Conservation (phyloP, 2,113 vertebrate genomes). For the Calyptommatus sinebrachiatus region DNA sequence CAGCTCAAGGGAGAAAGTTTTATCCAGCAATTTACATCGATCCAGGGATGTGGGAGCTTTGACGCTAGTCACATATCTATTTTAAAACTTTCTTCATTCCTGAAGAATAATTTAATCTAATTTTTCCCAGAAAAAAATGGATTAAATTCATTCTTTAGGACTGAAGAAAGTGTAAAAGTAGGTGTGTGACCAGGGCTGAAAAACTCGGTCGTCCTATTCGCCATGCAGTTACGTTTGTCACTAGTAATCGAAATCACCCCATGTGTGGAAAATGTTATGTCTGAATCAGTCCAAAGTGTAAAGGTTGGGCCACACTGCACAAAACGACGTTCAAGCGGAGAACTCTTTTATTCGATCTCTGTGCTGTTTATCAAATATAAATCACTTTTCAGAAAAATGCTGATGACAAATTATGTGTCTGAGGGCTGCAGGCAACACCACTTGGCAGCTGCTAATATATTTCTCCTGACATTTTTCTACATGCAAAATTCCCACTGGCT, state of each 20-base stretch:
- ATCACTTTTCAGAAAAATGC: conserved; percentile 19
- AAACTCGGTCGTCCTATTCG: not conserved
- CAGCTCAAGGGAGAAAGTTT: not conserved
- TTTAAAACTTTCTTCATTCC: no score
- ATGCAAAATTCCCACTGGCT: conserved; percentile 1
- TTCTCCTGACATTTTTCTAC: not conserved
- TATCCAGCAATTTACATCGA: not conserved
- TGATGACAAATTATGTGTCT: conserved; percentile 24
- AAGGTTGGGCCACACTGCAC: conserved; percentile 1
- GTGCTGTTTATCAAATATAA: not conserved
- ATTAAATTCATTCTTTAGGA: no score
- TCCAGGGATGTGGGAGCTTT: no score
- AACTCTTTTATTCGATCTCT: conserved; percentile 1
- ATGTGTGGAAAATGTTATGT: conserved; percentile 26
- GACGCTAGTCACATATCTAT: no score
- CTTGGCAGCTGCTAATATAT: conserved; percentile 7
- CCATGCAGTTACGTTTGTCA: not conserved
- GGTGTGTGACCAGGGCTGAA: no score
- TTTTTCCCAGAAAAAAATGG: no score
- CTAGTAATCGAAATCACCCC: conserved; percentile 4
- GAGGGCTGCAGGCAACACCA: conserved; percentile 29
- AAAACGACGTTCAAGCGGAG: not conserved
- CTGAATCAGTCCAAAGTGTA: conserved; percentile 19
- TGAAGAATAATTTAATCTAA: no score
- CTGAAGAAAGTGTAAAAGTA: no score